Conservation (phyloP, 64 coral and sea anemone species). For the Pachyseris speciosa region DNA sequence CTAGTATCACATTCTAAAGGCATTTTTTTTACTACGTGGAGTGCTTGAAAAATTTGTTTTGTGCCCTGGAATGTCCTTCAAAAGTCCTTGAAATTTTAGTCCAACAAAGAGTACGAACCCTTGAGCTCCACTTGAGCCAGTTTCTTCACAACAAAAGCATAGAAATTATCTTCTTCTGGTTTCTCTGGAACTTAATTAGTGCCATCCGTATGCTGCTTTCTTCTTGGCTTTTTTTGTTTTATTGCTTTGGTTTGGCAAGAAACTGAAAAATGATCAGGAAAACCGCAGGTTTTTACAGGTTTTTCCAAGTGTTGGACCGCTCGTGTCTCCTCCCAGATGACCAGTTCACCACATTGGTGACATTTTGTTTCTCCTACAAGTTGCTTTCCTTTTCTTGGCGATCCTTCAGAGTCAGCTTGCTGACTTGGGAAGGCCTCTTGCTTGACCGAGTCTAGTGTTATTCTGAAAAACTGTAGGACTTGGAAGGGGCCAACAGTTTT, state of each 20-base stretch:
- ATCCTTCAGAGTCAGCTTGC: no score
- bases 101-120: no score
- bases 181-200: neutral
- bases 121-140: constrained; percentile 4
- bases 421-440: no score
- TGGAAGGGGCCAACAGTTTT: no score
- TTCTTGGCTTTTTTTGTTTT: neutral
- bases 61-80: no score
- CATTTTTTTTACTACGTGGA: no score
- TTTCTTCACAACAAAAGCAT: neutral
- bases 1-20: no score
- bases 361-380: neutral
- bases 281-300: constrained; percentile 14
- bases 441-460: no score
- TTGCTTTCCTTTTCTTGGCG: constrained; percentile 10
- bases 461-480: no score
- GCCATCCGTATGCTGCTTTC: neutral
- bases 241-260: constrained; percentile 27
- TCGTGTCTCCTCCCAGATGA: neutral
- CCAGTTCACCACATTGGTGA: neutral
- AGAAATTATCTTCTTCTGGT: neutral
- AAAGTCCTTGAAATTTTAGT: no score
- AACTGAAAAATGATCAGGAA: constrained; percentile 13
- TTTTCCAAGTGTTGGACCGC: neutral
- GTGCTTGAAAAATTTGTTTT: no score